phyloP scores from a whole-genome alignment of 2,888 invertebrate species.

The Cinara cedri region DNA sequence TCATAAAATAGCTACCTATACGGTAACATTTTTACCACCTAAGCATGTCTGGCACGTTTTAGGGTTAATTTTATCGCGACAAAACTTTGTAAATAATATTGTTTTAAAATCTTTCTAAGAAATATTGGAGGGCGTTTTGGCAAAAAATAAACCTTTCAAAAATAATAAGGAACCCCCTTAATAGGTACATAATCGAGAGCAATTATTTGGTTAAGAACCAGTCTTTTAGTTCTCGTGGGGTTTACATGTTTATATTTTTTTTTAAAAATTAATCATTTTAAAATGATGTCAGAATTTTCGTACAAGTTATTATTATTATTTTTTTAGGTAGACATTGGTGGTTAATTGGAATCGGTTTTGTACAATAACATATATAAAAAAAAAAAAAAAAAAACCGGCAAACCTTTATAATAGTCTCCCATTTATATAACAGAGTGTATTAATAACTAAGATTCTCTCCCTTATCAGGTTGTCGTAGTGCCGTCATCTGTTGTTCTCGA shows the following conservation, averaged over 20 bases:
- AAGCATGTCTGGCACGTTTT: too few species aligned
- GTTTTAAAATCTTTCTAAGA: too few species aligned
- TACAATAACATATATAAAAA: slow-evolving; percentile 16
- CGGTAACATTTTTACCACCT: too few species aligned
- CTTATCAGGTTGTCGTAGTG: slow-evolving; percentile 55
- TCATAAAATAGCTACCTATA: too few species aligned
- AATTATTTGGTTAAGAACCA: background rate
- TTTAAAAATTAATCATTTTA: slow-evolving; percentile 31
- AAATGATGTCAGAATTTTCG: slow-evolving; percentile 39
- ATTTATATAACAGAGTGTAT: slow-evolving; percentile 54
- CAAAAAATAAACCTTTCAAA: too few species aligned
- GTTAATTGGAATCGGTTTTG: slow-evolving; percentile 52
- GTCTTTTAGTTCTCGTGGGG: background rate
- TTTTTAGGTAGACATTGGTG: slow-evolving; percentile 33
- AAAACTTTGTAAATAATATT: too few species aligned
- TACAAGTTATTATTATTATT: slow-evolving; percentile 18
- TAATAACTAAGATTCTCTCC: slow-evolving; percentile 53
- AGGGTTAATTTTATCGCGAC: too few species aligned
- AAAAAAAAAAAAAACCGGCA: slow-evolving; percentile 38
- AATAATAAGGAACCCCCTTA: too few species aligned
- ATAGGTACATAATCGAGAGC: background rate
- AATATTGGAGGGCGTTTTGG: too few species aligned
- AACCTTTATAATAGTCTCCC: slow-evolving; percentile 54
- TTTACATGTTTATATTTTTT: background rate
- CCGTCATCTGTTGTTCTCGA: slow-evolving; percentile 56